Evolutionary conservation across 2,113 vertebrate genomes (phyloP), one percentile per base, ranked within the genome.

Genomic region (Lynx canadensis): DNA sequence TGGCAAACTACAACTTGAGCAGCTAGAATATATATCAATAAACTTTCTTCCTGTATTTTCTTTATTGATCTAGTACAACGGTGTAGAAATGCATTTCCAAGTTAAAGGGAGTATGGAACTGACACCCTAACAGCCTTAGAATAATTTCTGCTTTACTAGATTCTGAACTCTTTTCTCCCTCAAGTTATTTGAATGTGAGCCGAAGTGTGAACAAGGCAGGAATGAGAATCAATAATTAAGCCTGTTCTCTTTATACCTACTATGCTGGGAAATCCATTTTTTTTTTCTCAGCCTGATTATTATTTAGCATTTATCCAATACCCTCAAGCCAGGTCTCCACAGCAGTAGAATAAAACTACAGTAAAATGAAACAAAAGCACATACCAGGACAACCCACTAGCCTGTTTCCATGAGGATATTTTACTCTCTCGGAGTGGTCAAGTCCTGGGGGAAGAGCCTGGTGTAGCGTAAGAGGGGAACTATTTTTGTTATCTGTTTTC

Each of bases 241-340:
- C 73, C 74, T 95, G 93, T 97, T 98, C 57, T 83, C 94, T 86
- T 94, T 95, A 93, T 95, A 80, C 27, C 50, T 86, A 80, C 81
- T 69, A 95, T 93, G 91, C 71, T 80, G 89, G 89, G 74, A 98
- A 97, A 98, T 98, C 89, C 79, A 97, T 97, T 98, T 98, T 73
- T 98, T 96, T 96, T 92, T 92, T 74, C 94, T 95, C 57, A 12
- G 89, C 12, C 79, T 96, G 97, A 96, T 97, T 97, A 95, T 98
- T 98, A 96, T 89, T 98, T 97, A 97, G 93, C 89, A 97, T 95
- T 98, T 98, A 96, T 86, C 95, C 96, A 92, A 95, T 96, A 96
- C 83, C 94, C 82, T 91, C 68, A 93, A 98, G 89, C 68, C 68
- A 95, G 66, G 38, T 89, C 91, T 95, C 79, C 57, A 55, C n/a